phyloP scores from a whole-genome alignment of 2,113 vertebrate species.

The Sinocyclocheilus rhinocerous region DNA sequence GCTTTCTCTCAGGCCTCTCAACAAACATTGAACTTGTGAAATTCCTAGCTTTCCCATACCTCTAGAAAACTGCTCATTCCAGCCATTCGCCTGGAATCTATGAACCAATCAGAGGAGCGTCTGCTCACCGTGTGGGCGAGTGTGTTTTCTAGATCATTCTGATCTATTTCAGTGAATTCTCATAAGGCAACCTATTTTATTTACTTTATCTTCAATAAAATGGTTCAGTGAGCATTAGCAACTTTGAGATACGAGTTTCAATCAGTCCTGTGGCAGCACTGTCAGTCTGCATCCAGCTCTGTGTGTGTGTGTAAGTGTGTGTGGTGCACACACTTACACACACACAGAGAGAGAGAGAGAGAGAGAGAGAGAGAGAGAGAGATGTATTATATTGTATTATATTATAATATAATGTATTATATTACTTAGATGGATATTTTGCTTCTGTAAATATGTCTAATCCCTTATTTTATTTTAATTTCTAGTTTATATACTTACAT shows the following conservation, averaged over 20 bases:
- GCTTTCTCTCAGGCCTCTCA: constrained; percentile 68
- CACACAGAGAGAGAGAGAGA: constrained; percentile 53
- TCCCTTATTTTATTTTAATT: too few relatives aligned
- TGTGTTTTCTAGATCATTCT: constrained; percentile 82
- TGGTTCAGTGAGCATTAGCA: constrained; percentile 93
- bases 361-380: too few relatives aligned
- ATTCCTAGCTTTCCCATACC: constrained; percentile 67
- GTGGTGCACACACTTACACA: too few relatives aligned
- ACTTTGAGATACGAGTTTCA: constrained; percentile 89
- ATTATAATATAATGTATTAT: too few relatives aligned
- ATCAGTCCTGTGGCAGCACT: constrained; percentile 80
- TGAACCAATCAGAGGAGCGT: constrained; percentile 50
- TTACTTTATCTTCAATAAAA: constrained; percentile 98
- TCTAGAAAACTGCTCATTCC: constrained; percentile 62
- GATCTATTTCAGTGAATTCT: constrained; percentile 89
- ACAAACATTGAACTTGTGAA: constrained; percentile 77
- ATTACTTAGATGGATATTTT: too few relatives aligned
- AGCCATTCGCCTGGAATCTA: constrained; percentile 49
- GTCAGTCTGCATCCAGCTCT: constrained; percentile 82
- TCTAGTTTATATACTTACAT: too few relatives aligned
- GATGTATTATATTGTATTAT: too few relatives aligned
- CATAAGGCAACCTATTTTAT: constrained; percentile 91
- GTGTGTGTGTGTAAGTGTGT: constrained; percentile 64
- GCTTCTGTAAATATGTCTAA: too few relatives aligned
- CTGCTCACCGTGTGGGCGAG: constrained; percentile 32